phyloP scores from a whole-genome alignment of 1,140 invertebrate species.

The Cydia splendana region DNA sequence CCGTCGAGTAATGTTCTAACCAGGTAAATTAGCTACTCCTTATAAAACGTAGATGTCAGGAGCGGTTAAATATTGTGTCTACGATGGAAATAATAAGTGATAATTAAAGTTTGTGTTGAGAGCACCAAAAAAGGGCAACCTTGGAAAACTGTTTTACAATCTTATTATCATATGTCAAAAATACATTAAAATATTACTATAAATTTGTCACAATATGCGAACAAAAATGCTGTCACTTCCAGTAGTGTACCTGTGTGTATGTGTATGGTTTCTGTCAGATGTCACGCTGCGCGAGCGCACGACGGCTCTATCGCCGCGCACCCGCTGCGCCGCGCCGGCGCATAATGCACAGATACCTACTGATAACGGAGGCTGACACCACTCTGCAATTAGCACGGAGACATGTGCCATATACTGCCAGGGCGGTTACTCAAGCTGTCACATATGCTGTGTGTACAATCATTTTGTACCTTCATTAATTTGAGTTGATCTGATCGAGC shows the following conservation, averaged over 20 bases:
- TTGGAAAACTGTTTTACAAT: too few relatives aligned
- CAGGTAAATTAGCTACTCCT: too few relatives aligned
- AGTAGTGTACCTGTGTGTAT: neutral
- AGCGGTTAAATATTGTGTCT: neutral
- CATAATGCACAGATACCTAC: slow-evolving; percentile 17
- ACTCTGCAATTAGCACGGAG: slow-evolving; percentile 11
- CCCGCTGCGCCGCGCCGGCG: slow-evolving; percentile 6
- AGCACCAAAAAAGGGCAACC: too few relatives aligned
- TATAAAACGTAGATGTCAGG: neutral
- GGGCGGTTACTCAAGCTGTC: neutral
- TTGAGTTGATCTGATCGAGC: neutral
- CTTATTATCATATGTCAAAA: too few relatives aligned
- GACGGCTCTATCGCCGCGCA: slow-evolving; percentile 24
- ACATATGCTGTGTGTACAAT: neutral
- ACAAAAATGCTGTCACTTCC: neutral
- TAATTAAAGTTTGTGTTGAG: too few relatives aligned
- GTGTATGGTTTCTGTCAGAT: slow-evolving; percentile 15
- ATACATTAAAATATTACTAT: too few relatives aligned
- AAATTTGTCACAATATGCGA: too few relatives aligned
- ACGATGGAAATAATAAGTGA: neutral
- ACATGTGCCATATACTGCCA: neutral
- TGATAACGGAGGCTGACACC: slow-evolving; percentile 12
- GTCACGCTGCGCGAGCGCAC: slow-evolving; percentile 16
- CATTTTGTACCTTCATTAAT: neutral
- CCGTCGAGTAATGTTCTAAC: neutral